Evolutionary conservation across 2,888 invertebrate species (phyloP).

Genomic region (Amphipyra berbera): DNA sequence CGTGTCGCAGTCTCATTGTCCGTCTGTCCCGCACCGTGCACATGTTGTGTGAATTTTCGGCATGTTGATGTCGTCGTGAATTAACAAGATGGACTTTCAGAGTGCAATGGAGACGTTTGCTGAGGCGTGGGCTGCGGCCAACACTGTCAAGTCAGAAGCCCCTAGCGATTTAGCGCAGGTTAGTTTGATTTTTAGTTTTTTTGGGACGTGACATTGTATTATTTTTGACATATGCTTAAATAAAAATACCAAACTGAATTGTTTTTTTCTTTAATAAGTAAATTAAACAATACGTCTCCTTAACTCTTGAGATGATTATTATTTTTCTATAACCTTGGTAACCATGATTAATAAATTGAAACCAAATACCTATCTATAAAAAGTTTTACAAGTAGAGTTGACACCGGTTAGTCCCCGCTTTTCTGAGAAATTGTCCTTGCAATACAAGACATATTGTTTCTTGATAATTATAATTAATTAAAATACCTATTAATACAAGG

Average conservation of each 20-base stretch:
- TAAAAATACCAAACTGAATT: too few relatives aligned
- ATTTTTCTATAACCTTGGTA: too few relatives aligned
- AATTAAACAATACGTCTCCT: not conserved
- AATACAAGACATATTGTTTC: not conserved
- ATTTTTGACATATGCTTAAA: not conserved
- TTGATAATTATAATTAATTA: too few relatives aligned
- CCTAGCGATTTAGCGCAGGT: slow-evolving; percentile 92
- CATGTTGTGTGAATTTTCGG: slow-evolving; percentile 84
- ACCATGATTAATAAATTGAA: too few relatives aligned
- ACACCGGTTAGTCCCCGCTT: slow-evolving; percentile 12
- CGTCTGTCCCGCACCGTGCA: slow-evolving; percentile 71
- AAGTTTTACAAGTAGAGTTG: slow-evolving; percentile 21
- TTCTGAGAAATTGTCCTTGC: slow-evolving; percentile 2
- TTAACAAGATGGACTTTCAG: slow-evolving; percentile 97
- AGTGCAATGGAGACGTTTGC: slow-evolving; percentile 99
- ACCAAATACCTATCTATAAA: slow-evolving; percentile 1
- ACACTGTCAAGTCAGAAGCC: slow-evolving; percentile 91
- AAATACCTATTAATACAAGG: too few relatives aligned
- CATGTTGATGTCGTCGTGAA: slow-evolving; percentile 88
- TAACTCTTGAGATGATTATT: too few relatives aligned
- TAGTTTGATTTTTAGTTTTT: slow-evolving; percentile 67
- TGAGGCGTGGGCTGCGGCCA: slow-evolving; percentile 98
- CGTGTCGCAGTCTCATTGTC: slow-evolving; percentile 69
- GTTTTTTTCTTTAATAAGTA: not conserved
- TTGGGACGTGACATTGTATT: not conserved